Conservation (phyloP, 1,140 invertebrate genomes). For the Zaprionus lachaisei region DNA sequence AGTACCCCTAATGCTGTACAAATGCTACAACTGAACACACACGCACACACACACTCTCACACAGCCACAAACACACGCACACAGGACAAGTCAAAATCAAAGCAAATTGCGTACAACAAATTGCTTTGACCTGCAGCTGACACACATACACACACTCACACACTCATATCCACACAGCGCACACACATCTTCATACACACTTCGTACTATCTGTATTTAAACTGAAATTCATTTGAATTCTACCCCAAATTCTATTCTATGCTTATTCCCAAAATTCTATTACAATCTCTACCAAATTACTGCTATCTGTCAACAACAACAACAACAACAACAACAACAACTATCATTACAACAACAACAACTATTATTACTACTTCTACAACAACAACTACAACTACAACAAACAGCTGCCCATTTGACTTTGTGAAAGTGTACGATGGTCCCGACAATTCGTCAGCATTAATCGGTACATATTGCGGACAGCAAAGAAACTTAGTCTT, state of each 20-base stretch:
- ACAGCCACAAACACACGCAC: neutral
- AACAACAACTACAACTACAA: constrained; percentile 63
- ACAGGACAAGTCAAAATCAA: constrained; percentile 64
- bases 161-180: constrained; percentile 14
- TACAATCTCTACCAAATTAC: constrained; percentile 16
- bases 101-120: constrained; percentile 55
- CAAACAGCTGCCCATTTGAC: constrained; percentile 97
- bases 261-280: constrained; percentile 42
- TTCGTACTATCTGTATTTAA: constrained; percentile 35
- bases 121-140: constrained; percentile 70
- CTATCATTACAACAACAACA: constrained; percentile 58
- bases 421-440: constrained; percentile 99
- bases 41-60: constrained; percentile 5
- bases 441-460: constrained; percentile 91
- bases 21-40: constrained; percentile 21
- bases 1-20: constrained; percentile 86
- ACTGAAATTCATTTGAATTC: constrained; percentile 37
- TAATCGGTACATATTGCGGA: constrained; percentile 99
- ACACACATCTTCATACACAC: constrained; percentile 25
- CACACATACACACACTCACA: constrained; percentile 32
- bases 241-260: constrained; percentile 56
- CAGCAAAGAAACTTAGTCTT: constrained; percentile 97
- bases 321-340: constrained; percentile 58
- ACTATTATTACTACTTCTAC: constrained; percentile 20
- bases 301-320: constrained; percentile 53